Conservation (phyloP, 2,888 invertebrate genomes). For the Tetragonisca angustula region DNA sequence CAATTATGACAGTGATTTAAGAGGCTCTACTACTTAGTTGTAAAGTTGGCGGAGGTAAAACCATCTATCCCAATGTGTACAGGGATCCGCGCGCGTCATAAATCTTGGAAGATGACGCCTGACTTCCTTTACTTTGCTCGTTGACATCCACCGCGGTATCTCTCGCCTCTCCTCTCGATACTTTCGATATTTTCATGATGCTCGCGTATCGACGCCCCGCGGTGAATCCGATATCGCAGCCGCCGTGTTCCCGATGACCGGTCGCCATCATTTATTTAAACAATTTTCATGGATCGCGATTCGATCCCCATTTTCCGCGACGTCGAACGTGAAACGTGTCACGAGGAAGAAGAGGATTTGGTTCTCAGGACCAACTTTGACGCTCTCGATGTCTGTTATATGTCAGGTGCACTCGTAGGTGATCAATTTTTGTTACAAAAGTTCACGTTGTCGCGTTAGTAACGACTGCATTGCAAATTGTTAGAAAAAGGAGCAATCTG, state of each 20-base stretch:
- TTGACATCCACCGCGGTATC: constrained; percentile 56
- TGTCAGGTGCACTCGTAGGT: not conserved
- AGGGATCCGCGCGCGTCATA: constrained; percentile 8
- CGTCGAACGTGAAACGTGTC: constrained; percentile 15
- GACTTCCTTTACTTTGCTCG: constrained; percentile 50
- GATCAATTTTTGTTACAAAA: too few relatives aligned
- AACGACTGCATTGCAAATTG: too few relatives aligned
- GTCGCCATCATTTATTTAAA: constrained; percentile 51
- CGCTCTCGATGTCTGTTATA: not conserved
- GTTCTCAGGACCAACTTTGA: not conserved
- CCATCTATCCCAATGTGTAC: constrained; percentile 38
- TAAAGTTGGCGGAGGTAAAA: constrained; percentile 49
- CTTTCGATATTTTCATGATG: constrained; percentile 59
- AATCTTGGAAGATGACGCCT: constrained; percentile 52
- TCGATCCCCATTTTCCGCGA: constrained; percentile 17
- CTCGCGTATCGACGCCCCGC: constrained; percentile 8
- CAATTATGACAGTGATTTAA: constrained; percentile 60
- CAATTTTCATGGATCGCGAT: constrained; percentile 14
- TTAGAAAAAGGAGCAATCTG: too few relatives aligned
- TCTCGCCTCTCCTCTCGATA: constrained; percentile 41
- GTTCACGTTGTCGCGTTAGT: too few relatives aligned
- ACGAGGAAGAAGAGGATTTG: not conserved
- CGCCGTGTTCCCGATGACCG: not conserved
- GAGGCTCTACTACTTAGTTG: constrained; percentile 42
- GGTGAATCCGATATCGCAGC: constrained; percentile 26